Percentiles rank a stretch among this genome's conserved stretches.
These are phyloP conservation scores for Psilopogon haemacephalus DNA, from an alignment of 2,113 vertebrate genomes.

Conservation along the genomic window DNA sequence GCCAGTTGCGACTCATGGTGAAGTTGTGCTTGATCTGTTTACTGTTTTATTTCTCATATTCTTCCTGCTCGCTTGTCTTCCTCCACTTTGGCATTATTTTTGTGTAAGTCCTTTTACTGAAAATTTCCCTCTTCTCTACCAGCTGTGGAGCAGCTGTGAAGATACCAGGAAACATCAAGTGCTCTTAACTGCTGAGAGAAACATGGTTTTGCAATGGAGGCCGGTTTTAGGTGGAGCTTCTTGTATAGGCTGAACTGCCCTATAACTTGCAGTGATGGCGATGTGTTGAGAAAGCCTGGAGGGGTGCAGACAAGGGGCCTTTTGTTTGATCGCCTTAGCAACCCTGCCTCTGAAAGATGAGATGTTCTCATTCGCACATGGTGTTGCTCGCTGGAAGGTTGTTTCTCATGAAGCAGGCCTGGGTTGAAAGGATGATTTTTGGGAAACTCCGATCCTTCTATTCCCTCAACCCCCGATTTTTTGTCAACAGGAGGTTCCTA, in stretches of 20 bases:
- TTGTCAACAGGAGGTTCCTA: not conserved
- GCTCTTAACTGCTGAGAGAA: not conserved
- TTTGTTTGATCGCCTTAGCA: slow-evolving; percentile 35
- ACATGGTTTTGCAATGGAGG: rapidly evolving
- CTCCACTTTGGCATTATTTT: slow-evolving; percentile 1
- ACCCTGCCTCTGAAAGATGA: not conserved
- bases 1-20: not conserved
- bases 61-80: not conserved
- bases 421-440: not conserved
- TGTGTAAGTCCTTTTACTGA: not conserved
- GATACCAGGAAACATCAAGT: not conserved
- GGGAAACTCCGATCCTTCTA: not conserved
- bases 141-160: slow-evolving; percentile 8
- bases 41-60: not conserved
- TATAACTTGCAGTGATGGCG: not conserved
- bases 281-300: not conserved
- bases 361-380: not conserved
- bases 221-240: not conserved
- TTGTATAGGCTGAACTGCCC: not conserved
- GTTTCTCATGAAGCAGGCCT: not conserved
- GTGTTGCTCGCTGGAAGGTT: not conserved
- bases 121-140: slow-evolving; percentile 26
- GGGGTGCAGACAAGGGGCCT: not conserved
- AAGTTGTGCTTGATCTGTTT: not conserved
- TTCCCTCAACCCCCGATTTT: not conserved